These are phyloP conservation scores for Trichogramma evanescens DNA, from an alignment of 2,888 invertebrate genomes.

Conservation along the genomic window DNA sequence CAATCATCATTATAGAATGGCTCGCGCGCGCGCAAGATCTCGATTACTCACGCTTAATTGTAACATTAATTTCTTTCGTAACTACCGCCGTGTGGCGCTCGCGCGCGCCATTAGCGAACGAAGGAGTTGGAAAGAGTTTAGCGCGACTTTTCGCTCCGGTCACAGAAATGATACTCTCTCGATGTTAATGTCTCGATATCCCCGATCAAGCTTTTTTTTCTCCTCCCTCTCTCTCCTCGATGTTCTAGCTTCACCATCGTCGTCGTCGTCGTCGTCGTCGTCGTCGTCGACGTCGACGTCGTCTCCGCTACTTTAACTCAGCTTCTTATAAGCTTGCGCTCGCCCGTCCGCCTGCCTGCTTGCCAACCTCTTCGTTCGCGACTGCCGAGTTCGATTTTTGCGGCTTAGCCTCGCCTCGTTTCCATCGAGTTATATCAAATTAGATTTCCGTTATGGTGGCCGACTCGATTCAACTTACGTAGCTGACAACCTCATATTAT, in stretches of 20 bases:
- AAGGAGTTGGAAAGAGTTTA: too few species aligned
- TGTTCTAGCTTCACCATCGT: not conserved
- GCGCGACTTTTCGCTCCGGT: too few species aligned
- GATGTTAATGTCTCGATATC: too few species aligned
- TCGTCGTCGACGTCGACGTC: not conserved
- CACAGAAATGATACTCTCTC: too few species aligned
- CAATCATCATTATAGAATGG: too few species aligned
- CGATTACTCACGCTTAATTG: too few species aligned
- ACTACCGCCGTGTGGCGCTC: too few species aligned
- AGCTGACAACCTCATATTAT: too few species aligned
- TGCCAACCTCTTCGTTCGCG: conserved; percentile 2
- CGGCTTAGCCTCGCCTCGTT: conserved; percentile 18
- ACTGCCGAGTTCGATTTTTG: conserved; percentile 13
- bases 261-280: not conserved
- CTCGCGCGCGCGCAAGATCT: too few species aligned
- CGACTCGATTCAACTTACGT: conserved; percentile 10
- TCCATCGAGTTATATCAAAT: conserved; percentile 20
- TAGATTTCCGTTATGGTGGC: conserved; percentile 11
- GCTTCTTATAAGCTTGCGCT: not conserved
- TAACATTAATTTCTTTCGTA: too few species aligned
- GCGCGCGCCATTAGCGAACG: too few species aligned
- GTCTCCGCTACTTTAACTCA: not conserved
- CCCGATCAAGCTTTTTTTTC: not conserved
- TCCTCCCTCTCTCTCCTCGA: not conserved
- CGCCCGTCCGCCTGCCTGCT: not conserved